These are phyloP conservation scores for Drosophila nigromelanica DNA, from an alignment of 1,140 invertebrate genomes.

Conservation along the genomic window DNA sequence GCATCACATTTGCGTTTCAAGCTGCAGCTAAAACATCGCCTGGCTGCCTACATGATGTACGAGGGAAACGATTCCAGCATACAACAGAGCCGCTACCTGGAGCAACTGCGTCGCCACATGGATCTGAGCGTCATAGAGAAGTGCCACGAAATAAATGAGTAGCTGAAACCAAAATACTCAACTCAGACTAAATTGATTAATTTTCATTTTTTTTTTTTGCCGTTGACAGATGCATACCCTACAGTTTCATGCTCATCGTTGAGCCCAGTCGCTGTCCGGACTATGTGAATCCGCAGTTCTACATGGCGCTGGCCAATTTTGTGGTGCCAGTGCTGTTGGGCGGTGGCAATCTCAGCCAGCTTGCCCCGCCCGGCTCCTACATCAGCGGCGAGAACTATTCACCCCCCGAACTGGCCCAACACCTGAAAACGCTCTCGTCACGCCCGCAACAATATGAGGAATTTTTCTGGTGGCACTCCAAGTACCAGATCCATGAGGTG, in stretches of 20 bases:
- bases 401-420: slow-evolving; percentile 12
- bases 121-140: slow-evolving; percentile 8
- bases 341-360: slow-evolving; percentile 26
- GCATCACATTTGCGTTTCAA: not conserved
- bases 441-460: slow-evolving; percentile 13
- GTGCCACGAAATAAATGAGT: slow-evolving; percentile 29
- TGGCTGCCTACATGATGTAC: slow-evolving; percentile 35
- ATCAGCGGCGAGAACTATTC: slow-evolving; percentile 24
- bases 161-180: not conserved
- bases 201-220: too few species aligned
- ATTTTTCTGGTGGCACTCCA: slow-evolving; percentile 65
- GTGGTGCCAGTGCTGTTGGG: slow-evolving; percentile 60
- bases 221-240: slow-evolving; percentile 42
- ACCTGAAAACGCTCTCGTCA: slow-evolving; percentile 10
- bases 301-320: slow-evolving; percentile 36
- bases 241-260: slow-evolving; percentile 60
- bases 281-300: slow-evolving; percentile 52
- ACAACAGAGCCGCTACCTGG: slow-evolving; percentile 32
- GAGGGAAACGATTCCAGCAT: slow-evolving; percentile 26
- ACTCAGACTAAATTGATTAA: too few species aligned
- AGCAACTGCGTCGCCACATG: slow-evolving; percentile 38
- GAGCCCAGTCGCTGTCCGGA: slow-evolving; percentile 51
- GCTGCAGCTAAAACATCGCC: slow-evolving; percentile 6
- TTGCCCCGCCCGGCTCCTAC: slow-evolving; percentile 44
- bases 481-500: slow-evolving; percentile 34